Conservation (phyloP, 2,888 invertebrate species). For the Hypselothyrea guttata region DNA sequence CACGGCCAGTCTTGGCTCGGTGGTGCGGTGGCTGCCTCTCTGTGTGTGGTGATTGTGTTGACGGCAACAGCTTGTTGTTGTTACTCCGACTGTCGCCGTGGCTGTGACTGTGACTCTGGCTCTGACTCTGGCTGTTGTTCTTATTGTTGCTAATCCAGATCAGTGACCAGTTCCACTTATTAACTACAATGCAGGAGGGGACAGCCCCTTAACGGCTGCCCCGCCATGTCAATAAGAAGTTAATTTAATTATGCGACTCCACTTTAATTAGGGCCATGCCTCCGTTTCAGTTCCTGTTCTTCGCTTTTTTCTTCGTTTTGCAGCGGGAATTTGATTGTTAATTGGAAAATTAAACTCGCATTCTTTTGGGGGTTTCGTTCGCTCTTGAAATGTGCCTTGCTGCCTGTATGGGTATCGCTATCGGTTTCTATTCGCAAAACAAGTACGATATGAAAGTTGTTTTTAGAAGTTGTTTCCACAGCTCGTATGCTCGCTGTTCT, state of each 20-base stretch:
- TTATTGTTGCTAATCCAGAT: constrained; percentile 72
- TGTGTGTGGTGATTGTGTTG: constrained; percentile 75
- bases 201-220: constrained; percentile 9
- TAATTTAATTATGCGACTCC: constrained; percentile 79
- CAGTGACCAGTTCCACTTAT: constrained; percentile 77
- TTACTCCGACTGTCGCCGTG: constrained; percentile 35
- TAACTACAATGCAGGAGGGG: constrained; percentile 63
- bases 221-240: constrained; percentile 71
- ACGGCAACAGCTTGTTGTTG: constrained; percentile 69
- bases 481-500: constrained; percentile 68
- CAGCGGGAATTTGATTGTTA: constrained; percentile 32
- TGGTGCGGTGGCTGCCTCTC: constrained; percentile 26
- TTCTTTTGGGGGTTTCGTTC: constrained; percentile 48
- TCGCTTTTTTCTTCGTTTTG: neutral
- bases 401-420: constrained; percentile 21
- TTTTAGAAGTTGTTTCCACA: constrained; percentile 73
- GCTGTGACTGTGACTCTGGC: constrained; percentile 38
- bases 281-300: constrained; percentile 5
- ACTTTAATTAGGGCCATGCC: constrained; percentile 69
- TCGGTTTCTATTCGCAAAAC: constrained; percentile 24
- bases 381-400: constrained; percentile 8
- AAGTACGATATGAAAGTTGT: constrained; percentile 74
- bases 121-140: constrained; percentile 33
- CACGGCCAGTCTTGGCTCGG: constrained; percentile 27
- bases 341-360: constrained; percentile 52